A percentile compares a stretch with the other conserved stretches of the same genome.
These are phyloP conservation scores for Hippotragus niger DNA, from an alignment of 2,113 vertebrate genomes.

Conservation along the genomic window DNA sequence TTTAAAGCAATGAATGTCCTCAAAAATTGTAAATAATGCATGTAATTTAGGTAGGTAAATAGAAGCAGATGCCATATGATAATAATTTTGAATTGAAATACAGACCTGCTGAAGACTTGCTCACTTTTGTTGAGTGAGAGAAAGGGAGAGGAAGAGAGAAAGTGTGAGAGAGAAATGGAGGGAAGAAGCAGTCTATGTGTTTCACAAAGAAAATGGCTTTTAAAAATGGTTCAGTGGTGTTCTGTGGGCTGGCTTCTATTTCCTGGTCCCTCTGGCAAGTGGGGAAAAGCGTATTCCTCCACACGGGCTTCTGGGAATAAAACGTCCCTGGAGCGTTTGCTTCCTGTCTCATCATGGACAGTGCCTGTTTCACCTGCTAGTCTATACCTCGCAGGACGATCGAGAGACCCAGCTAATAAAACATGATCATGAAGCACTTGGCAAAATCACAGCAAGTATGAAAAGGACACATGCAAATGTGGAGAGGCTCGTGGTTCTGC, in stretches of 20 bases:
- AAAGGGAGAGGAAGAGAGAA: not conserved
- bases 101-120: not conserved
- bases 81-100: not conserved
- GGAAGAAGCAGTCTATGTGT: not conserved
- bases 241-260: not conserved
- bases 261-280: not conserved
- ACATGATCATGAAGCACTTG: slow-evolving; percentile 25
- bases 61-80: not conserved
- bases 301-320: not conserved
- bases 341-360: not conserved
- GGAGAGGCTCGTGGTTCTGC: slow-evolving; percentile 17
- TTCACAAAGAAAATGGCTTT: not conserved
- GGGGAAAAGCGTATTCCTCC: not conserved
- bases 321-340: not conserved
- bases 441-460: not conserved
- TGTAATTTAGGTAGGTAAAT: not conserved
- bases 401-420: slow-evolving; percentile 39
- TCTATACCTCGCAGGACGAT: not conserved
- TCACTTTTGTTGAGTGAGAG: not conserved
- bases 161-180: not conserved
- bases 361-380: slow-evolving; percentile 1
- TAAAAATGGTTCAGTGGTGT: not conserved
- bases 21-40: not conserved
- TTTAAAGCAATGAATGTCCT: not conserved
- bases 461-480: not conserved